Conservation (phyloP, 2,113 vertebrate species). For the Smithornis capensis region DNA sequence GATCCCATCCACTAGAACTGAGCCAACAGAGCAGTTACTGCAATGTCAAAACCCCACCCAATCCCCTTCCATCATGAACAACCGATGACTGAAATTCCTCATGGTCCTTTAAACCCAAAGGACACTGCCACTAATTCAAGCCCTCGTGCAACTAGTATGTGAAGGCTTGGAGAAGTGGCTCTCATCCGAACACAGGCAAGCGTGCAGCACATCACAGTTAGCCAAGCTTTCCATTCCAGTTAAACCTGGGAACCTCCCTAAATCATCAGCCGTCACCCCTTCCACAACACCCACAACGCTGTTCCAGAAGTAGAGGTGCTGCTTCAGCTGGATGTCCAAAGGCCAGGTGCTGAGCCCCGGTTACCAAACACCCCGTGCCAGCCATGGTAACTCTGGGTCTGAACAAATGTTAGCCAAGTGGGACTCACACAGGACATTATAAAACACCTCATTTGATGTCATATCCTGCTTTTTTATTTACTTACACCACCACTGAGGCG, state of each 20-base stretch:
- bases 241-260: neutral
- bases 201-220: neutral
- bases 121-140: neutral
- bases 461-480: neutral
- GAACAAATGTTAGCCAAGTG: neutral
- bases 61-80: neutral
- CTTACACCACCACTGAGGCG: neutral
- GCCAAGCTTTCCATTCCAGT: neutral
- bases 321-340: neutral
- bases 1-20: neutral
- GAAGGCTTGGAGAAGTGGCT: neutral
- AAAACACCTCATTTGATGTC: neutral
- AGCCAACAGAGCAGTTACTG: neutral
- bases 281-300: accelerated
- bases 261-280: neutral
- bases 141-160: neutral
- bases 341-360: neutral
- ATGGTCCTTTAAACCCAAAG: neutral
- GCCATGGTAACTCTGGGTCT: neutral
- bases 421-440: neutral
- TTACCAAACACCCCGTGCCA: neutral
- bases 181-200: neutral
- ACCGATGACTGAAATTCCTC: neutral
- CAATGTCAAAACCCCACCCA: neutral
- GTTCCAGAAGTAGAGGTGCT: neutral